These are phyloP conservation scores for Heliconius eleuchia DNA, from an alignment of 1,140 invertebrate species.

Conservation along the genomic window DNA sequence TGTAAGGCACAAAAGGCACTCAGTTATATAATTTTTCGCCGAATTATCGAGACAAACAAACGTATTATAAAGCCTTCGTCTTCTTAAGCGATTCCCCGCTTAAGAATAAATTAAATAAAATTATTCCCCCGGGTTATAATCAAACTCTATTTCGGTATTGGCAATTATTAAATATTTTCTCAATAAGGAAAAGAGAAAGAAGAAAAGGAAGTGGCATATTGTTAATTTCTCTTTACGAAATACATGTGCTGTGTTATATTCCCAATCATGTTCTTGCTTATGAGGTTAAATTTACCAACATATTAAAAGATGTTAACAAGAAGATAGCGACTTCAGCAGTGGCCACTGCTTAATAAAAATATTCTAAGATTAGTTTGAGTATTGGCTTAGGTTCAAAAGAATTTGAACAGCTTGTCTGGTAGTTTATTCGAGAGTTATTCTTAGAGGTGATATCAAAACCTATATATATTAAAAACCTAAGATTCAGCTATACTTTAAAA, in stretches of 20 bases:
- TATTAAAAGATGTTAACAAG: not conserved
- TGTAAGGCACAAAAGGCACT: not conserved
- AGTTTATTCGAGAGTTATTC: not conserved
- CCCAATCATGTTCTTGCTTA: too few species aligned
- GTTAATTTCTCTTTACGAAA: too few species aligned
- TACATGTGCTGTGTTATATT: too few species aligned
- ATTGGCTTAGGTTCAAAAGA: constrained; percentile 17
- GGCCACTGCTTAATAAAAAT: constrained; percentile 3
- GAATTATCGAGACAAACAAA: not conserved
- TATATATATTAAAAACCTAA: not conserved
- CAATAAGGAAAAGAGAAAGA: too few species aligned
- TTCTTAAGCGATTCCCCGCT: not conserved
- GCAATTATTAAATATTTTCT: too few species aligned
- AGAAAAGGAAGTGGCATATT: too few species aligned
- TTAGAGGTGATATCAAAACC: not conserved
- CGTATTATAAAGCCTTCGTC: too few species aligned
- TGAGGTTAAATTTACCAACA: not conserved
- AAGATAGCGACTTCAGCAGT: constrained; percentile 2
- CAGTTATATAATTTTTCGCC: not conserved
- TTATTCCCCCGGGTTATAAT: not conserved
- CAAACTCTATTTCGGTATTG: too few species aligned
- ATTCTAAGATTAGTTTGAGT: constrained; percentile 15
- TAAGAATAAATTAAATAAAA: not conserved
- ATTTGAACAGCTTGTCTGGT: not conserved
- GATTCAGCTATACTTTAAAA: too few species aligned